These are phyloP conservation scores for Poecilia wingei DNA, from an alignment of 2,797 vertebrate species.

Conservation along the genomic window DNA sequence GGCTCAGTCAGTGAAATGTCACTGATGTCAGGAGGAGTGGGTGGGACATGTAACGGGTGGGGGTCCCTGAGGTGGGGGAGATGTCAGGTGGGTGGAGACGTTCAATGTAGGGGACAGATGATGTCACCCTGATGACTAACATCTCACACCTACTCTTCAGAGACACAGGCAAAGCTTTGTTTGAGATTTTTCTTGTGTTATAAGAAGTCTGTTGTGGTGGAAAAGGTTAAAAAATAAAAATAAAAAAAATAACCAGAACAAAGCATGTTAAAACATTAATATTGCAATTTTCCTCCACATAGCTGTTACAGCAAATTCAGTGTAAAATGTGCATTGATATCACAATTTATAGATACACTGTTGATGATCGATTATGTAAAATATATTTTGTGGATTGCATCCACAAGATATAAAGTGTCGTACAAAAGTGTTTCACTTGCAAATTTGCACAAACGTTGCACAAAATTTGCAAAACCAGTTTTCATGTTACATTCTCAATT, in stretches of 20 bases:
- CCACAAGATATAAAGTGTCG: no score
- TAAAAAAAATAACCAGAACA: neutral
- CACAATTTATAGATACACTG: neutral
- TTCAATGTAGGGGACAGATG: constrained; percentile 33
- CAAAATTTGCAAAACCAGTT: neutral
- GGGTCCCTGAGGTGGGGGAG: constrained; percentile 18
- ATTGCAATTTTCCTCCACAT: neutral
- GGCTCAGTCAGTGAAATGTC: neutral
- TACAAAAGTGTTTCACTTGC: neutral
- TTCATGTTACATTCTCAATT: neutral
- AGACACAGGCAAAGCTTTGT: constrained; percentile 1
- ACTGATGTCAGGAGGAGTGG: neutral
- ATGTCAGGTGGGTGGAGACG: constrained; percentile 45
- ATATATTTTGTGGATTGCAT: neutral
- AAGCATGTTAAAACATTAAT: neutral
- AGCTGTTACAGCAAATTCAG: neutral
- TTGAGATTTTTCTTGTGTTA: neutral
- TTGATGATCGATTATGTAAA: neutral
- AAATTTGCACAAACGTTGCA: neutral
- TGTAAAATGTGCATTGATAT: neutral
- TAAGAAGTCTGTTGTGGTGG: neutral
- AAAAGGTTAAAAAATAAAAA: neutral
- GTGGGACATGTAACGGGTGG: constrained; percentile 19
- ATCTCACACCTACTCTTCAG: constrained; percentile 24
- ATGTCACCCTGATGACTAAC: constrained; percentile 41